Base-by-base conservation (phyloP, 2,113 vertebrate species). In the Dermatemys mawii region DNA sequence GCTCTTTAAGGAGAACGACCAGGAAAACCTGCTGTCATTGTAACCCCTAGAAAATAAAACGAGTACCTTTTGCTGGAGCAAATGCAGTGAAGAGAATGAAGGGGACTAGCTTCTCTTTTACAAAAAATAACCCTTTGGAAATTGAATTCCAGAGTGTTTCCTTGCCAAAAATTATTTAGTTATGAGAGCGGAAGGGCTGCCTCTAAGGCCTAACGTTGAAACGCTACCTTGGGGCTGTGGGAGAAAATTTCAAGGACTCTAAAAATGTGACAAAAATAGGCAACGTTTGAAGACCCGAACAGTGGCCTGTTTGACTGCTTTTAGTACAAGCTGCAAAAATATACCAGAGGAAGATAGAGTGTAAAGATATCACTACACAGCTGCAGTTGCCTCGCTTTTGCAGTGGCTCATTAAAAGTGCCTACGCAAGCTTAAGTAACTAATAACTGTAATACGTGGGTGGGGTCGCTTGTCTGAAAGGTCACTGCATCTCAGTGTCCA, bases 351-450 rank as follows among this genome's bases (percentile, higher is more conserved):
- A 38, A 70, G 38, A 70, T 70, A 38, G 26, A 76, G 13, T 14
- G 41, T 76, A 76, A 76, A 76, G 13, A 4, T 75, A 5, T 11
- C 46, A 7, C 24, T 76, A 29, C 6, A 83, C 78, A 79, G 49
- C 84, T 8, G 9, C 3, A 73, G 90, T 81, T 54, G 78, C 78
- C 70, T 26, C 8, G 41, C 41, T 26, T 41, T 26, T 46, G 73
- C 7, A 6, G 22, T 46, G 73, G 73, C 26, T 76, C 44, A 8
- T 75, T 38, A 63, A 17, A 38, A 93, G 90, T 57, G 1, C 94
- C 92, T 49, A 79, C 83, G 48, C 87, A 90, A 5, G 2, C 94
- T 83, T 83, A 73, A 24, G 95, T 94, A 89, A 96, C 87, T 79
- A 84, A 0, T 92, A 86, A 49, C 92, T 55, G 73, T 55, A 85